Conservation (phyloP, 2,888 invertebrate genomes). For the Euclidia mi region DNA sequence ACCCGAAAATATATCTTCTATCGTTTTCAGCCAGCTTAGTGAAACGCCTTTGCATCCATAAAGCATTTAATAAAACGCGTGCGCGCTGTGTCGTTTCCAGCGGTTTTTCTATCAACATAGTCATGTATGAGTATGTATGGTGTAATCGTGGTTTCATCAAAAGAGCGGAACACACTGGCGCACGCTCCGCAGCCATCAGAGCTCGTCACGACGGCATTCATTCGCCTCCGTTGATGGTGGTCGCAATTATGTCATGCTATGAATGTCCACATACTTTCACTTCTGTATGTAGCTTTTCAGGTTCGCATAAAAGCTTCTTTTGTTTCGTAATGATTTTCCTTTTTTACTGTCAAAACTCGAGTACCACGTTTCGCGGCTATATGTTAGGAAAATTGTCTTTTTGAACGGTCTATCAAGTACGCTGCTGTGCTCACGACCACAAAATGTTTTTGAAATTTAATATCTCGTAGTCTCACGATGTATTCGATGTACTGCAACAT, state of each 20-base stretch:
- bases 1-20: too few relatives aligned
- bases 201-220: slow-evolving; percentile 81
- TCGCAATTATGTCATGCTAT: slow-evolving; percentile 77
- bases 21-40: too few relatives aligned
- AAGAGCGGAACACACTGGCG: slow-evolving; percentile 76
- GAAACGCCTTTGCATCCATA: too few relatives aligned
- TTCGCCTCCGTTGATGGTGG: slow-evolving; percentile 75
- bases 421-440: slow-evolving; percentile 17
- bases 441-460: slow-evolving; percentile 46
- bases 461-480: slow-evolving; percentile 39
- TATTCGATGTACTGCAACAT: slow-evolving; percentile 25
- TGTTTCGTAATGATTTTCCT: slow-evolving; percentile 47
- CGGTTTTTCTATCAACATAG: slow-evolving; percentile 36
- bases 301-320: slow-evolving; percentile 45
- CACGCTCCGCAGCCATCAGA: slow-evolving; percentile 71
- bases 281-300: slow-evolving; percentile 58
- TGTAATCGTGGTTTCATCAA: slow-evolving; percentile 87
- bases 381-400: slow-evolving; percentile 47
- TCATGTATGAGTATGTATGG: slow-evolving; percentile 72
- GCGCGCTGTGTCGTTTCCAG: slow-evolving; percentile 54
- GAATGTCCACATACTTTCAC: slow-evolving; percentile 59
- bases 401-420: slow-evolving; percentile 38
- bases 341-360: slow-evolving; percentile 28
- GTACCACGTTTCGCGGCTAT: slow-evolving; percentile 37
- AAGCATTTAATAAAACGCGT: slow-evolving; percentile 19